phyloP scores from a whole-genome alignment of 2,113 vertebrate species.

The Crotalus helleri region DNA sequence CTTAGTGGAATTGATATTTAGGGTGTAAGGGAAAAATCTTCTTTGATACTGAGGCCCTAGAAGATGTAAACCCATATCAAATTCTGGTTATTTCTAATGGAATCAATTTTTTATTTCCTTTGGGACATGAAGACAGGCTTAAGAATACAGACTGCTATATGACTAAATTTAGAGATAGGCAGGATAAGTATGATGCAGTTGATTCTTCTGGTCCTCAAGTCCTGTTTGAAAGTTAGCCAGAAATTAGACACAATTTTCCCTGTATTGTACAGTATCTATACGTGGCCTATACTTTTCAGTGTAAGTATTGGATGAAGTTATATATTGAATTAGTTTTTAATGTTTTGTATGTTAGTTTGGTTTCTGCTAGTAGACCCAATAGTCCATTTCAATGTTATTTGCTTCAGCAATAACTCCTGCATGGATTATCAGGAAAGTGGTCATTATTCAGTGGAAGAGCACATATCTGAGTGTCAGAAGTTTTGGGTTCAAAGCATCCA shows the following conservation, averaged over 20 bases:
- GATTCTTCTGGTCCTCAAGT: not conserved
- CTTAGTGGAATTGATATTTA: not conserved
- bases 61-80: not conserved
- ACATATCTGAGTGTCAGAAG: not conserved
- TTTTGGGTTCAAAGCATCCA: not conserved
- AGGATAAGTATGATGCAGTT: not conserved
- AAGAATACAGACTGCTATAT: not conserved
- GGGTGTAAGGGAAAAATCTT: not conserved
- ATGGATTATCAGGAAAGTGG: not conserved
- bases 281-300: not conserved
- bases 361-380: not conserved
- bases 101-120: not conserved
- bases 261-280: not conserved
- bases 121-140: not conserved
- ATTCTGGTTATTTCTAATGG: not conserved
- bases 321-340: not conserved
- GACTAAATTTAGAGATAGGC: not conserved
- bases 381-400: not conserved
- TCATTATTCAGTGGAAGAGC: not conserved
- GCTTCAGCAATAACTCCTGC: not conserved
- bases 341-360: not conserved
- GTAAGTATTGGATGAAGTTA: not conserved
- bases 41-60: not conserved
- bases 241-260: not conserved
- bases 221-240: not conserved